Evolutionary conservation across 2,113 vertebrate species (phyloP), one percentile per base, ranked within the genome.

Genomic region (Hyaena hyaena): DNA sequence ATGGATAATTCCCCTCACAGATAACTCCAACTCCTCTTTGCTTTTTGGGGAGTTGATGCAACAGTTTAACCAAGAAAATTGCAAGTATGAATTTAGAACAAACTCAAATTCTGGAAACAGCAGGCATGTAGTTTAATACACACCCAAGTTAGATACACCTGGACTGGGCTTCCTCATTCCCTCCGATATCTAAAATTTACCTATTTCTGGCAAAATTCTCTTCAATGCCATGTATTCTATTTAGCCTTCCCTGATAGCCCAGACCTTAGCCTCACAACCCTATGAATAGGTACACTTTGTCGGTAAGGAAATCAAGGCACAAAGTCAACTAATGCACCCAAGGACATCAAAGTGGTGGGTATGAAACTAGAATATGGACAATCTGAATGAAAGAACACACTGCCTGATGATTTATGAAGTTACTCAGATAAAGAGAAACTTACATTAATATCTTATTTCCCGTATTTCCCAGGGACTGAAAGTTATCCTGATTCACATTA

Each of bases 401-500:
- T 93, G 43, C 31, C 33, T 55, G 43, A 71, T 31, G 28, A 89
- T 10, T 33, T 15, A 31, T 6, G 9, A 88, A 82, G 39, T 90
- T 83, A 96, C 45, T 53, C 45, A 48, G 77, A 61, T 33, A 26
- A 90, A 76, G 3, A 74, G 4, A 73, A 61, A 79, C 12, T 87
- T 71, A 35, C 14, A 80, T 14, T 16, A 81, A 84, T 26, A 66
- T 15, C 10, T 53, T 24, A 85, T 45, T 93, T 85, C 61, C 45
- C 87, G 45, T 9, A 86, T 77, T 77, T 93, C 63, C 74, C 50
- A 88, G 55, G 43, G 63, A 88, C 65, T 82, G 1, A 65, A 69
- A 80, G n/a, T 90, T 90, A 93, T 73, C 80, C 63, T 91, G 48
- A 90, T 61, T 95, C 74, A 76, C 24, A 96, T 92, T 66, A 94